Base-by-base conservation (phyloP, 2,113 vertebrate species). In the Podiceps cristatus region DNA sequence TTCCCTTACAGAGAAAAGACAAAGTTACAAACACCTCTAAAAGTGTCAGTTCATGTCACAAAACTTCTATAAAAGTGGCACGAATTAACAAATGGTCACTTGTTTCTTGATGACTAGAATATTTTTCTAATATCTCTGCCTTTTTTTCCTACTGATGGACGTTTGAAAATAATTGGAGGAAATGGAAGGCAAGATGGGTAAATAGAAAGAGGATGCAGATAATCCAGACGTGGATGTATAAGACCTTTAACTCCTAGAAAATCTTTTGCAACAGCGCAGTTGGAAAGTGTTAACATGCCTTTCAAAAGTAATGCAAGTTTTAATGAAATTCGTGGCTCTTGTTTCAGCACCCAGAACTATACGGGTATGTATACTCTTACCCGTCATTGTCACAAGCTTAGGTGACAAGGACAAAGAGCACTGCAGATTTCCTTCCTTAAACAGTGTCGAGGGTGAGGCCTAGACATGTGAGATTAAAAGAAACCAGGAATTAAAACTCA, bases 21-120 rank as follows among this genome's bases (percentile, higher is more conserved):
- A 33, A 18, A 44, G 29, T 72, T 82, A 63, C 33, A 80, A 35
- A 22, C 27, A 25, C 35, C 50, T 53, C 55, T 86, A 33, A 33
- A 83, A 49, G 11, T 8, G 3, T 47, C 53, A 44, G 45, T 60
- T 86, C 23, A 11, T n/a, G 8, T 31, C 31, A 53, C 13, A 58
- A 19, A 64, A 73, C 20, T 23, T 47, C 9, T 19, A 5, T 14
- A 10, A 29, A 53, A 86, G 18, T 20, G 24, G 31, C 47, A 55
- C 1, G 33, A 64, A 67, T 37, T 71, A 16, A 49, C 63, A 73
- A 72, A 29, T 0, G 0, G 8, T 44, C 33, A 63, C 13, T 64
- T 0, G 0, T 80, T 77, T 50, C 23, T 63, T 44, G 29, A n/a
- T 74, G 37, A 52, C 60, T 81, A 25, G 14, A 49, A 35, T 90